Base-by-base conservation (phyloP, 2,797 vertebrate genomes). In the Dipus sagitta region DNA sequence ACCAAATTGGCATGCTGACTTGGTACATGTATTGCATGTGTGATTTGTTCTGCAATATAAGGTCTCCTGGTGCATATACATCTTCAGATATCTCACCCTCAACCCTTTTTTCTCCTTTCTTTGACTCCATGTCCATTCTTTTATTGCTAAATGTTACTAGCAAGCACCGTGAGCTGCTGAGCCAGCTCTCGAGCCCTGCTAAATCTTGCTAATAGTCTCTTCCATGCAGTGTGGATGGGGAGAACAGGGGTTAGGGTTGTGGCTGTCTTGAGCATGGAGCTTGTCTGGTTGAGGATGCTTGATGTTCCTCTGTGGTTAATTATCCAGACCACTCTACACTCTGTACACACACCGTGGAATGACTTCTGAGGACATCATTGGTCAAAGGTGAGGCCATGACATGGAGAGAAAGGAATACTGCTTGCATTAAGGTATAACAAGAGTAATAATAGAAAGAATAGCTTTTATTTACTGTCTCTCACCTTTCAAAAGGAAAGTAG, bases 1-100 rank as follows among this genome's bases (percentile, higher is more conserved):
- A 65, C 26, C 80, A 89, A 94, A 90, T 58, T 32, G 30, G n/a
- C 23, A 42, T n/a, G 82, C 60, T 90, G 28, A 30, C 67, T 68
- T 68, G 28, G 26, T n/a, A 68, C 67, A 68, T 68, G 24, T 9
- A 68, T 30, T 30, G 28, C 54, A 54, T 30, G 65, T 68, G 26
- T 68, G 65, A 30, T 68, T 68, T 68, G 26, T 68, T 28, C 67
- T 68, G 6, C 30, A 14, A 68, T 10, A 67, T 42, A 18, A 58
- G 3, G 15, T 77, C 90, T 84, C 58, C 72, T 34, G 67, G 4
- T 81, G 30, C 32, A 1, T 13, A 32, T 64, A 30, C 23, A 52
- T 58, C 34, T 76, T 23, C 54, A 64, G 47, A 14, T 8, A 87
- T 18, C 54, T 14, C 11, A 34, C 62, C 26, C 6, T n/a, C 11